These are phyloP conservation scores for Lacerta viridis DNA, from an alignment of 2,797 vertebrate species.

Conservation along the genomic window DNA sequence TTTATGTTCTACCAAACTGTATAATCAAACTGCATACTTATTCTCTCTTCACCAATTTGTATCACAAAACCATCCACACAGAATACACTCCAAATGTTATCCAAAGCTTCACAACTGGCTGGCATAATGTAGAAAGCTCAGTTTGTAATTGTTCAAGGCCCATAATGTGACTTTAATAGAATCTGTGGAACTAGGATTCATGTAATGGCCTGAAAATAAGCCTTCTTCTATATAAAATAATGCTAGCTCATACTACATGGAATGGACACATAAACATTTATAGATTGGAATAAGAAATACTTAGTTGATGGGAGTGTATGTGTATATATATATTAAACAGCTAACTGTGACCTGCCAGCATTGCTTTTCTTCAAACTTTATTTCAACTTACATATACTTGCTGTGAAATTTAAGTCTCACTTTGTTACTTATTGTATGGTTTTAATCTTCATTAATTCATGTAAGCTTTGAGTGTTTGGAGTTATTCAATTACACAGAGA, in stretches of 20 bases:
- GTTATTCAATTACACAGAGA: constrained; percentile 75
- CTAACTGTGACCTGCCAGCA: constrained; percentile 21
- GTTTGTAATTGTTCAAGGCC: not conserved
- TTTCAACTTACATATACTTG: constrained; percentile 42
- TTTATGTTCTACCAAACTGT: not conserved
- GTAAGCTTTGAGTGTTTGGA: constrained; percentile 67
- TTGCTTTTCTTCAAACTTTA: constrained; percentile 43
- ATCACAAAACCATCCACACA: not conserved
- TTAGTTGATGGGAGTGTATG: not conserved
- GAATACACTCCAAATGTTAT: not conserved
- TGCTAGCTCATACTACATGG: not conserved
- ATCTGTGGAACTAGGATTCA: not conserved
- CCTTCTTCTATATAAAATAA: constrained; percentile 16
- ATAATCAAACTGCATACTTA: not conserved
- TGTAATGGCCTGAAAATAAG: not conserved
- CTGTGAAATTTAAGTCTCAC: constrained; percentile 49
- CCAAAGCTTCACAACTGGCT: not conserved
- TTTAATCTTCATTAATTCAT: constrained; percentile 70
- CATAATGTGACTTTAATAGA: not conserved
- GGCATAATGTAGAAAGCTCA: not conserved
- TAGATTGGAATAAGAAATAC: constrained; percentile 15
- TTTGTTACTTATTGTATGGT: constrained; percentile 64
- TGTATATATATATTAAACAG: constrained; percentile 15
- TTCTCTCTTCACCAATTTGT: not conserved
- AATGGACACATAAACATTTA: not conserved